Evolutionary conservation across 2,888 invertebrate genomes (phyloP).

Genomic region (Coleophora flavipennella): DNA sequence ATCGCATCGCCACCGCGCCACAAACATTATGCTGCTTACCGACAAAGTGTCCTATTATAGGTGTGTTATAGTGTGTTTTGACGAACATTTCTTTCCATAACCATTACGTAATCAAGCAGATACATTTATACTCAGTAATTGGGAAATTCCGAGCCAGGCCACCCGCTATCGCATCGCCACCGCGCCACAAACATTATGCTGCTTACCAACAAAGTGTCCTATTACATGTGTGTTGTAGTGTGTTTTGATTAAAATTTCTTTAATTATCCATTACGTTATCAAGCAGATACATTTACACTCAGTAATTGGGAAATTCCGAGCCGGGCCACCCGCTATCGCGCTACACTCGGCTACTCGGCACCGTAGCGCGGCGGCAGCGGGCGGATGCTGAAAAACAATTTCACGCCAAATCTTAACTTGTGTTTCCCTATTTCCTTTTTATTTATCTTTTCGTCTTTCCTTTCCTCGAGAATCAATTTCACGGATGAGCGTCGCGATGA

Average conservation of each 20-base stretch:
- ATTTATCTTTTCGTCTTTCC: constrained; percentile 72
- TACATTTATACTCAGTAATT: constrained; percentile 68
- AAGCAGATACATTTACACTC: constrained; percentile 64
- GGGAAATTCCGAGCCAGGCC: constrained; percentile 65
- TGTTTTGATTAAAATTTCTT: constrained; percentile 14
- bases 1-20: constrained; percentile 17
- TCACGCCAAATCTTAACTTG: constrained; percentile 74
- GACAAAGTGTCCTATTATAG: too few relatives aligned
- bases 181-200: too few relatives aligned
- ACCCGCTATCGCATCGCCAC: constrained; percentile 21
- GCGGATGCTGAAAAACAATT: constrained; percentile 70
- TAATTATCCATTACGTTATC: constrained; percentile 50
- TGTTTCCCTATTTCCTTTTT: constrained; percentile 74
- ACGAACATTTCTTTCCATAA: constrained; percentile 26
- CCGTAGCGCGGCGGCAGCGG: constrained; percentile 37
- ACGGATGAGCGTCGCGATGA: constrained; percentile 72
- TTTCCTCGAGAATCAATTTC: constrained; percentile 72
- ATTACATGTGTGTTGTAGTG: background rate
- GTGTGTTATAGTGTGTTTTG: constrained; percentile 1
- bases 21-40: too few relatives aligned
- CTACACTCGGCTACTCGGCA: constrained; percentile 16
- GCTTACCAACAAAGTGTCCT: too few relatives aligned
- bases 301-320: constrained; percentile 70
- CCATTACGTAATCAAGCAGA: constrained; percentile 58
- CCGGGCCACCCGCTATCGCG: constrained; percentile 28